phyloP scores from a whole-genome alignment of 2,113 vertebrate species.

The Scomber scombrus region DNA sequence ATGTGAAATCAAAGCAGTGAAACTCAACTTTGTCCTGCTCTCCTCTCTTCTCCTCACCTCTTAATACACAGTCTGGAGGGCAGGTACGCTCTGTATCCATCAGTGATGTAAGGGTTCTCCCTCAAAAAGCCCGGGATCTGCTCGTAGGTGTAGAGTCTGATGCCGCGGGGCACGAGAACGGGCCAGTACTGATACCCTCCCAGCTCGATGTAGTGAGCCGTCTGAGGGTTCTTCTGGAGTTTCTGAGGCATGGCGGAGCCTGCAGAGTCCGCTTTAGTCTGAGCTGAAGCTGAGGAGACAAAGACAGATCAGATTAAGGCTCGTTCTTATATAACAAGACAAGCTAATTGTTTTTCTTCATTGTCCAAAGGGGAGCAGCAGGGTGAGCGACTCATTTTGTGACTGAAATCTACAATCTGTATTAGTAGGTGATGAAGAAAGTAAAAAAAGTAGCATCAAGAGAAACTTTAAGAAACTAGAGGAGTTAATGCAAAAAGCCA shows the following conservation, averaged over 20 bases:
- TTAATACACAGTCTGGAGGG: constrained; percentile 94
- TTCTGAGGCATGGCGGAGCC: constrained; percentile 89
- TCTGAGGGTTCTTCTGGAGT: constrained; percentile 88
- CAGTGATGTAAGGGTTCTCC: constrained; percentile 97
- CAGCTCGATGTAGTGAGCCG: constrained; percentile 93
- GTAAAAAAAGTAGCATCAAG: too few relatives aligned
- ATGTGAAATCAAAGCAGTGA: too few relatives aligned
- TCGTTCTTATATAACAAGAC: background rate
- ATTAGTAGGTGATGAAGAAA: background rate
- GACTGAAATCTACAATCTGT: too few relatives aligned
- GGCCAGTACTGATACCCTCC: constrained; percentile 97
- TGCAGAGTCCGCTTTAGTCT: background rate
- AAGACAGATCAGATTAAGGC: background rate
- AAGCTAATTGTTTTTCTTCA: background rate
- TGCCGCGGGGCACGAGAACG: constrained; percentile 92
- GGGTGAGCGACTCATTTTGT: background rate
- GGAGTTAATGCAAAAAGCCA: too few relatives aligned
- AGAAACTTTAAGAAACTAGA: background rate
- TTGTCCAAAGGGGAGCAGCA: background rate
- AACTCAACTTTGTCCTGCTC: too few relatives aligned
- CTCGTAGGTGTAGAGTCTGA: constrained; percentile 94
- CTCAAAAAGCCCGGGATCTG: constrained; percentile 93
- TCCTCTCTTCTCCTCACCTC: constrained; percentile 83
- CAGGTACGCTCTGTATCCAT: constrained; percentile 96
- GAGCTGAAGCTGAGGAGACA: constrained; percentile 26